Conservation (phyloP, 2,113 vertebrate genomes). For the Ictidomys tridecemlineatus region DNA sequence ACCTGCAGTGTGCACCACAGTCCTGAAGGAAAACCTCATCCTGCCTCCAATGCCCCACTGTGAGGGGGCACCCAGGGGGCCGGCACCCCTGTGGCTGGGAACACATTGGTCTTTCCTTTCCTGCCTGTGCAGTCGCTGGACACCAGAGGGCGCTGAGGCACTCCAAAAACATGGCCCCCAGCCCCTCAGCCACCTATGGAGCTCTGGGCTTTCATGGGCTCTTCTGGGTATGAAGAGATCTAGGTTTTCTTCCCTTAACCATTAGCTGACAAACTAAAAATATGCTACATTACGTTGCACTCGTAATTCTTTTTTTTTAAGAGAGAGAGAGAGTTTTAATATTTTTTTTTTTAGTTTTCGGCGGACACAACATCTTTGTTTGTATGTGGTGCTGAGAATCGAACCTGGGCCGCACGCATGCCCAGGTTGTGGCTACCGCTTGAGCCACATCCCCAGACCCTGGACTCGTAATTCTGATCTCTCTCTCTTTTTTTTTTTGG, state of each 20-base stretch:
- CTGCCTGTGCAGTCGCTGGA: not conserved
- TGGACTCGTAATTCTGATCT: not conserved
- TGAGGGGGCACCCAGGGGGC: too few relatives aligned
- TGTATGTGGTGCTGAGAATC: too few relatives aligned
- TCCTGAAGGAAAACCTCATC: not conserved
- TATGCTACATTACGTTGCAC: rapidly evolving
- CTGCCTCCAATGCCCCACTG: rapidly evolving
- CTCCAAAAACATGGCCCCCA: rapidly evolving
- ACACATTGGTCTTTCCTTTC: not conserved
- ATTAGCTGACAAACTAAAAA: not conserved
- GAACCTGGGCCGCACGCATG: too few relatives aligned
- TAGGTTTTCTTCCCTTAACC: not conserved
- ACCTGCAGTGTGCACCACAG: too few relatives aligned
- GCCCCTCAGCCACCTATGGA: too few relatives aligned
- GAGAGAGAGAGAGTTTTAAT: too few relatives aligned
- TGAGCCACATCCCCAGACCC: too few relatives aligned
- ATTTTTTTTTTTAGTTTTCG: too few relatives aligned
- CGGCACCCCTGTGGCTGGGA: not conserved
- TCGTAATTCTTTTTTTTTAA: too few relatives aligned
- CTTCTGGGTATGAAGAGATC: rapidly evolving
- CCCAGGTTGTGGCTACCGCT: too few relatives aligned
- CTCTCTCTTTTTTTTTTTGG: not conserved
- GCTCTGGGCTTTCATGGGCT: not conserved
- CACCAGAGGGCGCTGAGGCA: not conserved
- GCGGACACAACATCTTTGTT: too few relatives aligned